phyloP scores from a whole-genome alignment of 2,888 invertebrate species.

The Euphydryas editha region DNA sequence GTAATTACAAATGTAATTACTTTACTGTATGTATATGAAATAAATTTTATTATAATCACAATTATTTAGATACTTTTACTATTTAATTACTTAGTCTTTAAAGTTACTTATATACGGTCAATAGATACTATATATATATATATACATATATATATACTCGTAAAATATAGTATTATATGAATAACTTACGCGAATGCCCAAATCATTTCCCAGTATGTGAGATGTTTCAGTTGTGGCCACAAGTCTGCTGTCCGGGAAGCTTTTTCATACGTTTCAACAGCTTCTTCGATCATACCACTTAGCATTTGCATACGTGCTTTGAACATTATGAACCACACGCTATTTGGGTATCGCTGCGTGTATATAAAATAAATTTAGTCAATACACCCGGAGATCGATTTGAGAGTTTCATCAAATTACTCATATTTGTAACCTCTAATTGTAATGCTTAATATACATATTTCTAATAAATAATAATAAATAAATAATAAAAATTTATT shows the following conservation, averaged over 20 bases:
- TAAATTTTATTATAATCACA: no score
- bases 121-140: no score
- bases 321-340: constrained; percentile 96
- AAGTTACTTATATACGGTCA: no score
- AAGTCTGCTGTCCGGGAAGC: constrained; percentile 92
- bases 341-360: constrained; percentile 88
- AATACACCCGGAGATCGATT: not conserved
- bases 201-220: constrained; percentile 97
- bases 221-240: constrained; percentile 96
- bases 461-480: no score
- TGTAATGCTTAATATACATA: not conserved
- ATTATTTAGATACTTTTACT: no score
- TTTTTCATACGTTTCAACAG: constrained; percentile 89
- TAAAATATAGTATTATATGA: not conserved
- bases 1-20: no score
- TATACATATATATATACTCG: no score
- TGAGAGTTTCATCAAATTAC: not conserved
- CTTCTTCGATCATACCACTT: constrained; percentile 88
- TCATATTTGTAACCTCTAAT: not conserved
- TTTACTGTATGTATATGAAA: no score
- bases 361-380: not conserved
- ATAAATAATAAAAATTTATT: no score
- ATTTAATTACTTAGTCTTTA: no score
- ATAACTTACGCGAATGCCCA: constrained; percentile 91
- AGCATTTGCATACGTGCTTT: constrained; percentile 93